These are phyloP conservation scores for Caerostris darwini DNA, from an alignment of 1,140 invertebrate genomes.

Conservation along the genomic window DNA sequence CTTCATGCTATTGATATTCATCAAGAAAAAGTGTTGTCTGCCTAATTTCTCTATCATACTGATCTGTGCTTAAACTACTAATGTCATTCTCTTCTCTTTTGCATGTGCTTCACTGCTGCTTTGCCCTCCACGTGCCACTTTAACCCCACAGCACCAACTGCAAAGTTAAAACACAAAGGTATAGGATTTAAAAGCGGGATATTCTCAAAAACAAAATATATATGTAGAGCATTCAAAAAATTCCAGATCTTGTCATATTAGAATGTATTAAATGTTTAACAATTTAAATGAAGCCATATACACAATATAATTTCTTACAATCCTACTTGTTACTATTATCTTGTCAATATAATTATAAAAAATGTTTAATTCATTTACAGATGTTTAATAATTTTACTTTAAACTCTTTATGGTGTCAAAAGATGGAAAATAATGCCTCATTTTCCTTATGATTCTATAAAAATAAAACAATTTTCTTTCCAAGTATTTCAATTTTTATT, in stretches of 20 bases:
- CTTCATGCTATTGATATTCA: background rate
- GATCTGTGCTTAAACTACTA: slow-evolving; percentile 67
- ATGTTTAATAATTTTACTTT: too few relatives aligned
- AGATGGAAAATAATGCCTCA: too few relatives aligned
- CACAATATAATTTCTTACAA: too few relatives aligned
- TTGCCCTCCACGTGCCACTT: slow-evolving; percentile 71
- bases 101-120: slow-evolving; percentile 76
- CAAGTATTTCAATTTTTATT: too few relatives aligned
- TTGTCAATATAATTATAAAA: too few relatives aligned
- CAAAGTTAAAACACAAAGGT: slow-evolving; percentile 76
- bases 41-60: slow-evolving; percentile 9
- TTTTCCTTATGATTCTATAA: too few relatives aligned
- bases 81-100: slow-evolving; percentile 75
- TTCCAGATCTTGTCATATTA: background rate
- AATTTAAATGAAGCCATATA: too few relatives aligned
- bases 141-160: slow-evolving; percentile 65
- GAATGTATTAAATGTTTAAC: background rate
- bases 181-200: slow-evolving; percentile 71
- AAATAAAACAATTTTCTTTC: too few relatives aligned
- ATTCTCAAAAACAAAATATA: background rate
- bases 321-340: too few relatives aligned
- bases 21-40: background rate
- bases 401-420: too few relatives aligned
- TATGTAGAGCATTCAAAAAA: background rate
- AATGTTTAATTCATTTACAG: too few relatives aligned